Base-by-base conservation (phyloP, 2,888 invertebrate genomes). In the Macropis europaea region DNA sequence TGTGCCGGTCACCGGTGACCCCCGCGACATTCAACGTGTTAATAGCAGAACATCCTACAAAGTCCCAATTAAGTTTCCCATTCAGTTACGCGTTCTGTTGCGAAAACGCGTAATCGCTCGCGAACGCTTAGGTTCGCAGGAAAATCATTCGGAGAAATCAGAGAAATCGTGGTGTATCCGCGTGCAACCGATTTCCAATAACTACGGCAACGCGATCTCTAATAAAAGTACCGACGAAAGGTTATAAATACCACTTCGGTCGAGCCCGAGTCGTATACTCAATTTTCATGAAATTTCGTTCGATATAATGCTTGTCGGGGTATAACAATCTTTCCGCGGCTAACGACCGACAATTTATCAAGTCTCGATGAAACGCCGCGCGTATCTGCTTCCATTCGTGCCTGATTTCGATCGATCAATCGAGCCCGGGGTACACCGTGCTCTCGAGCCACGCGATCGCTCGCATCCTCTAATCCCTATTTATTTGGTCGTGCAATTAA, bases 261-360 rank as follows among this genome's bases (percentile, higher is more conserved):
- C 71, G 30, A n/a, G 15, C 48, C 13, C 15, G 22, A 5, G 11
- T 6, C 42, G 50, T 36, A 54, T 61, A 42, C 40, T 57, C 71
- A 56, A 70, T 70, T 72, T 72, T 62, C 70, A 52, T 47, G 56
- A 62, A 62, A 57, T 70, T 62, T 52, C 71, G 71, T 68, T 61
- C 54, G 38, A 69, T 70, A 70, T 70, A 62, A 72, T 72, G 57
- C 45, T 62, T 57, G 62, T 42, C 52, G 40, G 50, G 56, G n/a
- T n/a, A 62, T 72, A 72, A 62, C 70, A 71, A 70, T 72, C 70
- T 57, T 57, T 45, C 56, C 61, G 24, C 36, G 24, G 47, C 70
- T 69, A 72, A 70, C 71, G 70, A 72, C 71, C 45, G 32, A 50
- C 52, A 62, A 62, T 72, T 72, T 62, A 70, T 72, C 71, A 70